Conservation (phyloP, 2,113 vertebrate genomes). For the Proteles cristata region DNA sequence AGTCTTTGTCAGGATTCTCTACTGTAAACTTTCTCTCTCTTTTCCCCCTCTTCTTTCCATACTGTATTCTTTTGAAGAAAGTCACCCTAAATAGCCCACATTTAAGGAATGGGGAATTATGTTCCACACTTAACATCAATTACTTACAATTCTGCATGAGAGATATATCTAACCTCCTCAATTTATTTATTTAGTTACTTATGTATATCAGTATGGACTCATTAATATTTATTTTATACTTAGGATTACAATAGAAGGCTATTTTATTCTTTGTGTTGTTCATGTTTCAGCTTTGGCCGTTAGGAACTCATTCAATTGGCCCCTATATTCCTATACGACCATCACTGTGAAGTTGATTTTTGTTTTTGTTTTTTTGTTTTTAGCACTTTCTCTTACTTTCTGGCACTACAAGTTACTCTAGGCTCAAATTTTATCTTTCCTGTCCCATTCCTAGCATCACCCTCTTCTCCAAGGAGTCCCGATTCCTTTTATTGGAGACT, state of each 20-base stretch:
- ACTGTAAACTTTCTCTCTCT: background rate
- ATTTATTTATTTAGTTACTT: constrained; percentile 36
- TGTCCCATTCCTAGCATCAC: background rate
- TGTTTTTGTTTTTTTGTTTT: background rate
- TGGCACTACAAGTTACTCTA: background rate
- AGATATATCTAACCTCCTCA: background rate
- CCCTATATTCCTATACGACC: background rate
- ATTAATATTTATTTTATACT: constrained; percentile 47
- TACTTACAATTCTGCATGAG: background rate
- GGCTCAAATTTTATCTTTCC: background rate
- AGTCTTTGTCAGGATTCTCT: background rate
- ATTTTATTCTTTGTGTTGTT: background rate
- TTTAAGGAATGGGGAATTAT: background rate
- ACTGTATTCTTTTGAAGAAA: background rate
- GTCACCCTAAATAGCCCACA: background rate
- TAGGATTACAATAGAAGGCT: background rate
- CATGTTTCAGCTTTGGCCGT: background rate
- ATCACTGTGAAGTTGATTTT: background rate
- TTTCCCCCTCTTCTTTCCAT: background rate
- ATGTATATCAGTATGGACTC: constrained; percentile 4
- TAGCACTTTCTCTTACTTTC: background rate
- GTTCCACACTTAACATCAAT: background rate
- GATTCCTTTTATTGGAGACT: background rate
- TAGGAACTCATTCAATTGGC: background rate
- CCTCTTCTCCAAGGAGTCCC: background rate